Evolutionary conservation across 64 coral and sea anemone species (phyloP), one percentile per base, ranked within the genome.

Genomic region (Dendrophyllia cribrosa): DNA sequence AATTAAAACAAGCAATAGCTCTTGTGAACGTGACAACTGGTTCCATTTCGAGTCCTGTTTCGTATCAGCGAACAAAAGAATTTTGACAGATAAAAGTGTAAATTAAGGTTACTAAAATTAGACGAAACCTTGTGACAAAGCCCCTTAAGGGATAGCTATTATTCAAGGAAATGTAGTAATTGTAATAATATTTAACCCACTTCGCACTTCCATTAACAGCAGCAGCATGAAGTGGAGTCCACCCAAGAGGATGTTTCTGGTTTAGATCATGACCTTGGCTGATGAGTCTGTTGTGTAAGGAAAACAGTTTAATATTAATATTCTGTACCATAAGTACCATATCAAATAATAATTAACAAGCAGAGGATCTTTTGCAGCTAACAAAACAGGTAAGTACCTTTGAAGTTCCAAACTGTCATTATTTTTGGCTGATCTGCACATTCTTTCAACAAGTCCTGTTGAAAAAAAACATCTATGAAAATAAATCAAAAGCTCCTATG

Each of bases 191-290:
- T 34, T 34, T 34, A 5, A 24, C 75, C 77, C 43, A 99, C 97
- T 88, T 85, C 65, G 91, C 82, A 95, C 68, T 94, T 20, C 94
- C 91, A 88, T 96, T 99, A 8, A 99, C 76, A 45, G 94, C 91
- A 64, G 97, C 97, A 53, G 86, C 89, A 89, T 99, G 97, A 55
- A 99, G 78, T 14, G 97, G 81, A 19, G 97, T 90, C 97, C 97
- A 99, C 0, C 97, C 97, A 3, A 99, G 85, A 13, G 88, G 70
- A 72, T 99, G 97, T 23, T 53, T 96, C 67, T 96, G 82, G 52
- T 96, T 96, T 1, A 99, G 77, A 85, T 99, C 91, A 59, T 91
- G 76, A 11, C 94, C 94, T 91, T 82, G 67, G 23, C 62, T 93
- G 5, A 95, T 94, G 49, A 98, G 19, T 12, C 96, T 98, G 19